Conservation (phyloP, 2,888 invertebrate genomes). For the Latrodectus hesperus region DNA sequence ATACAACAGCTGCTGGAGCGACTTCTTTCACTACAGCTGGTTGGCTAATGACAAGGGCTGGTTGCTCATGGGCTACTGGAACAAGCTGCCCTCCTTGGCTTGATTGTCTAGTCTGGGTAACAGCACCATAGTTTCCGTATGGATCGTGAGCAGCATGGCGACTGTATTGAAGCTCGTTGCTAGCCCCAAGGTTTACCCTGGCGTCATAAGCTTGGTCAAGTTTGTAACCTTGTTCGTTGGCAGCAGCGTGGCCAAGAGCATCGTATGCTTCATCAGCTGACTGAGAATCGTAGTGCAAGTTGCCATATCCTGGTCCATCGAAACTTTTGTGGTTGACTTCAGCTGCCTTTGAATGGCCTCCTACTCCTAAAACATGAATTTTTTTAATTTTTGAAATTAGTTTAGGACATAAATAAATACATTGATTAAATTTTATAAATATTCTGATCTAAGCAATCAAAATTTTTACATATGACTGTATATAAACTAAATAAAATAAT, state of each 20-base stretch:
- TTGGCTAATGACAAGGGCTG: constrained; percentile 18
- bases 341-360: constrained; percentile 38
- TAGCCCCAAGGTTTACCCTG: constrained; percentile 50
- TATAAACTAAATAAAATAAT: no score
- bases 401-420: no score
- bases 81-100: constrained; percentile 60
- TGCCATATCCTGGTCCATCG: constrained; percentile 65
- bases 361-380: constrained; percentile 20
- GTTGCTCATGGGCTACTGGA: constrained; percentile 28
- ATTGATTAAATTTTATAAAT: no score
- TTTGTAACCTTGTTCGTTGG: constrained; percentile 57
- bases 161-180: constrained; percentile 57
- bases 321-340: constrained; percentile 52
- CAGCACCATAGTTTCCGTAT: constrained; percentile 65
- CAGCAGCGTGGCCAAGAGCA: constrained; percentile 41
- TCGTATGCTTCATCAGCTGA: constrained; percentile 52
- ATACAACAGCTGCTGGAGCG: constrained; percentile 8
- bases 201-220: constrained; percentile 57
- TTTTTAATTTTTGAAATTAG: neutral
- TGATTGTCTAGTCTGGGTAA: constrained; percentile 57
- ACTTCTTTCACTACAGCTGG: constrained; percentile 28
- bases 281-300: constrained; percentile 47
- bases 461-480: no score
- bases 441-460: no score
- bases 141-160: constrained; percentile 65